Percentiles rank a stretch among this genome's conserved stretches.
phyloP scores from a whole-genome alignment of 2,113 vertebrate species.

The Engraulis encrasicolus region DNA sequence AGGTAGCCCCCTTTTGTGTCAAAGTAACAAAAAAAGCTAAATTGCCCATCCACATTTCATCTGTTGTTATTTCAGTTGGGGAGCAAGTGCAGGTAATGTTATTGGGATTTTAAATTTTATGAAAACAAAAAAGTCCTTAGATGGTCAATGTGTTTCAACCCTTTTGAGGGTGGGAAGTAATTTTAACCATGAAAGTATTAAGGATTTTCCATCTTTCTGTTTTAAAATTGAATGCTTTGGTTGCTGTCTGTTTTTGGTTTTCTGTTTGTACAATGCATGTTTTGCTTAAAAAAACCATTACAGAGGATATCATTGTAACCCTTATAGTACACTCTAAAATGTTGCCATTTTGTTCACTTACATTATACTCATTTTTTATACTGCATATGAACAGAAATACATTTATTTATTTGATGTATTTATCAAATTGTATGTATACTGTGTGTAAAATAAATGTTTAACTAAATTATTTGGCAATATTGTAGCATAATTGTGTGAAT shows the following conservation, averaged over 20 bases:
- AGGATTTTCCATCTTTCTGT: background rate
- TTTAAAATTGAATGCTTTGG: background rate
- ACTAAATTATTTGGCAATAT: background rate
- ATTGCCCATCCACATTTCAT: background rate
- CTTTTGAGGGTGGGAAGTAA: background rate
- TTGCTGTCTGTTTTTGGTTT: background rate
- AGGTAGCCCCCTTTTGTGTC: background rate
- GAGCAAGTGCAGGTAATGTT: background rate
- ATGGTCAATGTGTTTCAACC: background rate
- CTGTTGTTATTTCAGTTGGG: background rate
- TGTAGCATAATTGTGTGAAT: background rate
- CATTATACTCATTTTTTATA: background rate
- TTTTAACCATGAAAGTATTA: background rate
- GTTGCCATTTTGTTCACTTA: conserved; percentile 11
- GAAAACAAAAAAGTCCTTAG: background rate
- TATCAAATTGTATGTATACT: conserved; percentile 12
- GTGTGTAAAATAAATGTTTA: background rate
- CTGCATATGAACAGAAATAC: background rate
- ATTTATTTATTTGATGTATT: conserved; percentile 14
- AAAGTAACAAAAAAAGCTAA: background rate
- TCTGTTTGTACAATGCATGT: background rate
- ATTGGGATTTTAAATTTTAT: background rate
- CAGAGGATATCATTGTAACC: background rate
- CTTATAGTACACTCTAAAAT: background rate
- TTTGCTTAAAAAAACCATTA: background rate